Conservation (phyloP, 2,888 invertebrate genomes). For the Smittia sp. region DNA sequence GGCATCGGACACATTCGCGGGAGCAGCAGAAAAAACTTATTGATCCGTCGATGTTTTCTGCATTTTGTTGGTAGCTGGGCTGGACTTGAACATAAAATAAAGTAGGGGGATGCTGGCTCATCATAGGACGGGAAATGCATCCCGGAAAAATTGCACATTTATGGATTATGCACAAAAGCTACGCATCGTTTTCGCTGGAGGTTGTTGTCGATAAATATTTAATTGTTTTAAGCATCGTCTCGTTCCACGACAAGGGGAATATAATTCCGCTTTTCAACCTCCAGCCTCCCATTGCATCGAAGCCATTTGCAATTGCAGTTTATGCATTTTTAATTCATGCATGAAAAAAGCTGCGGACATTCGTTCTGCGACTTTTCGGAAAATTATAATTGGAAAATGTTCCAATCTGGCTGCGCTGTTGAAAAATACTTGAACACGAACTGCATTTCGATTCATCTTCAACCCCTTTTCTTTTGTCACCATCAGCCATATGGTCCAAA, state of each 20-base stretch:
- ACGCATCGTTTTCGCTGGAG: not conserved
- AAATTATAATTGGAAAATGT: no score
- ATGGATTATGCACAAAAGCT: not conserved
- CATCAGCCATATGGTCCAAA: not conserved
- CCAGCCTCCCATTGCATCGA: not conserved
- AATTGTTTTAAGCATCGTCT: not conserved
- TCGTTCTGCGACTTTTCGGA: no score
- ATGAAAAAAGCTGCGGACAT: no score
- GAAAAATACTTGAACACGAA: no score
- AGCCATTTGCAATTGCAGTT: not conserved
- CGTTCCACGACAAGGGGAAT: not conserved
- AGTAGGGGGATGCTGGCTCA: not conserved
- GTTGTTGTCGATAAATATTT: slow-evolving; percentile 2
- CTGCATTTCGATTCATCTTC: no score
- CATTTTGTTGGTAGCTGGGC: not conserved
- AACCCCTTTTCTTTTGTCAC: no score
- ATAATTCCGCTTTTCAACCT: not conserved
- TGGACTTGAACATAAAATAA: not conserved
- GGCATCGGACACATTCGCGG: not conserved
- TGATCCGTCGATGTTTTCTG: slow-evolving; percentile 2
- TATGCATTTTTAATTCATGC: not conserved
- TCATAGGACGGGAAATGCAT: not conserved
- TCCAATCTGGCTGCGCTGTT: no score
- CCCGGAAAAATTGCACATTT: slow-evolving; percentile 5
- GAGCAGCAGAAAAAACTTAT: not conserved